phyloP scores from a whole-genome alignment of 2,113 vertebrate species.

The Bostrychus sinensis region DNA sequence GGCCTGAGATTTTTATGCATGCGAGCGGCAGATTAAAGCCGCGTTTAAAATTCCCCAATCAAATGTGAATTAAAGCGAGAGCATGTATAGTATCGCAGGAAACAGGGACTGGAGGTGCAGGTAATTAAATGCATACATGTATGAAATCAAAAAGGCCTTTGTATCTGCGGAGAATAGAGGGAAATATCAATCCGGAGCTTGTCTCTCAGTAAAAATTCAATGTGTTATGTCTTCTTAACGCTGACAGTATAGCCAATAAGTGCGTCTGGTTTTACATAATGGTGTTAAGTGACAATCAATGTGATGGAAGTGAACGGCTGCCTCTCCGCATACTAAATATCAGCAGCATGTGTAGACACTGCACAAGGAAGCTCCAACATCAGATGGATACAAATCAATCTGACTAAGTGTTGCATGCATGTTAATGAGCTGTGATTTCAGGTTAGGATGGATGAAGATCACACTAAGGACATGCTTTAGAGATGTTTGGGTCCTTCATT shows the following conservation, averaged over 20 bases:
- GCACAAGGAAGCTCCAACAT: neutral
- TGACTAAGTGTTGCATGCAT: too few relatives aligned
- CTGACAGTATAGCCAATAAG: neutral
- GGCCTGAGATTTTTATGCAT: slow-evolving; percentile 31
- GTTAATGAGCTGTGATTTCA: too few relatives aligned
- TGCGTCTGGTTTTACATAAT: neutral
- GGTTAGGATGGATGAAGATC: too few relatives aligned
- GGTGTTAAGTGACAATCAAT: neutral
- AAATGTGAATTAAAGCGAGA: slow-evolving; percentile 5
- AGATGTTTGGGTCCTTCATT: too few relatives aligned
- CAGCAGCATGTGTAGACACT: neutral
- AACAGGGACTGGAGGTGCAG: neutral
- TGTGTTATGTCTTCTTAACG: neutral
- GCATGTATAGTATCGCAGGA: neutral
- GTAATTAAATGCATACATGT: slow-evolving; percentile 5
- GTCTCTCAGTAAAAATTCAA: neutral
- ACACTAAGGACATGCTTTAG: too few relatives aligned
- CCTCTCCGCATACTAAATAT: neutral
- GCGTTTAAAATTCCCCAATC: slow-evolving; percentile 26
- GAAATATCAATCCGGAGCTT: neutral
- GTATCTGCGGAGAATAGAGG: neutral
- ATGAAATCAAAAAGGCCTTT: neutral
- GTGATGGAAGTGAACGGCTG: neutral
- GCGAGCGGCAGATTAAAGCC: slow-evolving; percentile 43
- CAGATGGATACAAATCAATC: neutral